Evolutionary conservation across 2,113 vertebrate species (phyloP).

Genomic region (Apistogramma diplotaenia): DNA sequence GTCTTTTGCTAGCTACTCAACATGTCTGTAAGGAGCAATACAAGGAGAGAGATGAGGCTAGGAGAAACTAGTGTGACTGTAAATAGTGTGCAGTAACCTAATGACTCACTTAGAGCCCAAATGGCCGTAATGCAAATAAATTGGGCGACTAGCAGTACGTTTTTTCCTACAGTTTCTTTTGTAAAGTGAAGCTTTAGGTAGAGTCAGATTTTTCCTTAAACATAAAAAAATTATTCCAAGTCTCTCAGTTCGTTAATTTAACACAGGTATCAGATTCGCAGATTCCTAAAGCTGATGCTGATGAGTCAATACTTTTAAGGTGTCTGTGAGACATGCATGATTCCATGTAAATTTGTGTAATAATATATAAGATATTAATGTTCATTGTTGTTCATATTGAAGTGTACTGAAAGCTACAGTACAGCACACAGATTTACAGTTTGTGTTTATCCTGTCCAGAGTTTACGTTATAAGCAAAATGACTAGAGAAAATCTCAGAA

Average conservation of each 20-base stretch:
- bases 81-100: not conserved
- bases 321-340: not conserved
- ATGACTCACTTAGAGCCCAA: not conserved
- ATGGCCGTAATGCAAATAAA: not conserved
- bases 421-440: not conserved
- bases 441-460: not conserved
- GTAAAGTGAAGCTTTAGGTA: not conserved
- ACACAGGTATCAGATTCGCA: not conserved
- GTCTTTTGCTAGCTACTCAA: not conserved
- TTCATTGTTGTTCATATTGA: no score
- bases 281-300: not conserved
- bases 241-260: not conserved
- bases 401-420: not conserved
- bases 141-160: not conserved
- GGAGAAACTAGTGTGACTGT: not conserved
- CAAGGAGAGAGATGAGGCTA: not conserved
- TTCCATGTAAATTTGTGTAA: not conserved
- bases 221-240: not conserved
- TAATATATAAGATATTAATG: not conserved
- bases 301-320: not conserved
- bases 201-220: not conserved
- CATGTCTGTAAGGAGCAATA: fast-evolving
- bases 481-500: no score
- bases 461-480: not conserved
- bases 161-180: not conserved